These are phyloP conservation scores for Phyllotreta striolata DNA, from an alignment of 2,888 invertebrate genomes.

Conservation along the genomic window DNA sequence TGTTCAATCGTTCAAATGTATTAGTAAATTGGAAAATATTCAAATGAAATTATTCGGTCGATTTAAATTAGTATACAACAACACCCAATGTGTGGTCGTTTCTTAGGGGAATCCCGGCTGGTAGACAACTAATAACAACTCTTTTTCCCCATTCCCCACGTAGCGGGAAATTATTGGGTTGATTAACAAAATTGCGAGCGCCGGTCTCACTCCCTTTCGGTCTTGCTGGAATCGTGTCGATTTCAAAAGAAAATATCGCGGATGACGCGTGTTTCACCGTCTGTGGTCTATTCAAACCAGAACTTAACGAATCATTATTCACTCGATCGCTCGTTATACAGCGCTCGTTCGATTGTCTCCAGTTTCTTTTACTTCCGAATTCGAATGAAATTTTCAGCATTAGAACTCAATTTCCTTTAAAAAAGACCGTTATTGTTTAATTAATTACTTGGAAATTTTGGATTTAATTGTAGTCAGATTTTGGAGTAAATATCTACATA, in stretches of 20 bases:
- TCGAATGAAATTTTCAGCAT: too few species aligned
- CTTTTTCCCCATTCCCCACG: slow-evolving; percentile 9
- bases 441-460: neutral
- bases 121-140: too few species aligned
- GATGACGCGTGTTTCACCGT: slow-evolving; percentile 50
- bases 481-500: too few species aligned
- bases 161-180: slow-evolving; percentile 40
- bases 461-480: neutral
- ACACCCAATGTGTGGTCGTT: too few species aligned
- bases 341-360: neutral
- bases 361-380: too few species aligned
- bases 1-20: too few species aligned
- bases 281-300: slow-evolving; percentile 49
- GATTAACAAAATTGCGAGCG: slow-evolving; percentile 49
- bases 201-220: slow-evolving; percentile 38
- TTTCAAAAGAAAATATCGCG: slow-evolving; percentile 49
- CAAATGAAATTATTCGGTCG: too few species aligned
- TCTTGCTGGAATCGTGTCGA: slow-evolving; percentile 41
- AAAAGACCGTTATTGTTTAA: neutral
- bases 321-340: slow-evolving; percentile 31
- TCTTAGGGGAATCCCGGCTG: too few species aligned
- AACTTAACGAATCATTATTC: slow-evolving; percentile 49
- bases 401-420: too few species aligned
- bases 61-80: too few species aligned
- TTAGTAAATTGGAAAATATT: too few species aligned